Base-by-base conservation (phyloP, 1,140 invertebrate species). In the Onthophagus taurus region DNA sequence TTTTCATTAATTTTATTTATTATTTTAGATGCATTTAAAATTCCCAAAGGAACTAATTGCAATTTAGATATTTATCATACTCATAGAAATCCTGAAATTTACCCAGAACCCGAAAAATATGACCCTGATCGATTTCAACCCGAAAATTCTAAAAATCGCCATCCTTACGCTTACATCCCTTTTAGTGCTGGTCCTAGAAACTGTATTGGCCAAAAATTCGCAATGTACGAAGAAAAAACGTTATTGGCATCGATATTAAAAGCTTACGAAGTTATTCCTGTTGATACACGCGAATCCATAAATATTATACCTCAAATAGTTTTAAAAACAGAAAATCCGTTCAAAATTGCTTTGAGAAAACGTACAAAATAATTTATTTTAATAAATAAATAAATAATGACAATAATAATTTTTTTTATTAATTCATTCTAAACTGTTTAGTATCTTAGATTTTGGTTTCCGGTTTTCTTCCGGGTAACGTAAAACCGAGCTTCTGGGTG, bases 61-160 rank as follows among this genome's bases (percentile, higher is more conserved):
- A 26, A 12, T 41, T 6, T 41, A 3, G 21, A 26, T 17, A 41
- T 41, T 7, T 41, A 26, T 9, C 21, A 41, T 16, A 9, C 72
- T 18, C 77, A 82, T 51, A 62, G 72, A 21, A 66, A 77, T 51
- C 57, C 64, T 8, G 57, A 70, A 19, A 53, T 65, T 38, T 82
- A 71, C 59, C 66, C 72, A 8, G 63, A 81, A 42, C 78, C 79
- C 3, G 66, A 77, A 13, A 59, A 59, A 31, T 81, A 78, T 54
- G 66, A 79, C 55, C 79, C 79, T 0, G 75, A 80, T 26, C 61
- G 77, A 51, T 81, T 81, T 62, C 50, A 71, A 9, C 69, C 72
- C 7, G 64, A 69, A 51, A 66, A 68, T 34, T 51, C 50, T 1
- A 49, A 51, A 26, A 50, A 65, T 31, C 55, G 68, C 49, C 54